phyloP scores from a whole-genome alignment of 2,888 invertebrate genomes.

The Steromphala cineraria region DNA sequence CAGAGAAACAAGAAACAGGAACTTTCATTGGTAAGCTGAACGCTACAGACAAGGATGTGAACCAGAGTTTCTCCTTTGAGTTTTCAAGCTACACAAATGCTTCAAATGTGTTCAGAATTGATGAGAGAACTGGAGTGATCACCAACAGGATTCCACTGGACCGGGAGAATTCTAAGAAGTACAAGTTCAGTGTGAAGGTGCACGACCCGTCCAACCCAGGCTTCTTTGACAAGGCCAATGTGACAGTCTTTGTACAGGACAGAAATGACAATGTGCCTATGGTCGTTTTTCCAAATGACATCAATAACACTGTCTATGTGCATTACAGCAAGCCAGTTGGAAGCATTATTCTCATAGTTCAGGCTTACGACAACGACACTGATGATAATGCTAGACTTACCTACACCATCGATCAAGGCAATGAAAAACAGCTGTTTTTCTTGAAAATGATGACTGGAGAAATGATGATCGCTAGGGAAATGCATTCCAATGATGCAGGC shows the following conservation, averaged over 20 bases:
- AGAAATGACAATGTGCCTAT: slow-evolving; percentile 58
- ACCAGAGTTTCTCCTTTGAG: slow-evolving; percentile 25
- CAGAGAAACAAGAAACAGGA: slow-evolving; percentile 33
- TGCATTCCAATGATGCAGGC: slow-evolving; percentile 51
- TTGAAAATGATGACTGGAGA: slow-evolving; percentile 75
- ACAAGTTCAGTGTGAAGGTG: slow-evolving; percentile 39
- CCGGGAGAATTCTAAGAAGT: slow-evolving; percentile 31
- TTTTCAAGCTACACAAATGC: slow-evolving; percentile 3
- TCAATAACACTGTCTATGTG: slow-evolving; percentile 50
- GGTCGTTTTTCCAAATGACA: slow-evolving; percentile 48
- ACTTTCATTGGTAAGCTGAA: slow-evolving; percentile 35
- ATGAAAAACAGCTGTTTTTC: slow-evolving; percentile 74
- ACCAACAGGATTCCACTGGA: slow-evolving; percentile 32
- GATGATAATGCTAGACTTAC: slow-evolving; percentile 57
- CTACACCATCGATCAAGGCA: slow-evolving; percentile 65
- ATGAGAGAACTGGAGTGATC: slow-evolving; percentile 38
- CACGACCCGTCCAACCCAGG: slow-evolving; percentile 35
- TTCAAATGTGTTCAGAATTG: slow-evolving; percentile 34
- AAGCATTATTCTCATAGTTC: slow-evolving; percentile 42
- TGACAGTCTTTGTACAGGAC: slow-evolving; percentile 53
- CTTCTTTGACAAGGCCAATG: slow-evolving; percentile 40
- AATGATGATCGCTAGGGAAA: slow-evolving; percentile 63
- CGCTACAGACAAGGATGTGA: slow-evolving; percentile 38
- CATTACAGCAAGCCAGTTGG: slow-evolving; percentile 43
- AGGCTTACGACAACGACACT: slow-evolving; percentile 52